phyloP scores from a whole-genome alignment of 1,140 invertebrate species.

The Tetramorium alpestre region DNA sequence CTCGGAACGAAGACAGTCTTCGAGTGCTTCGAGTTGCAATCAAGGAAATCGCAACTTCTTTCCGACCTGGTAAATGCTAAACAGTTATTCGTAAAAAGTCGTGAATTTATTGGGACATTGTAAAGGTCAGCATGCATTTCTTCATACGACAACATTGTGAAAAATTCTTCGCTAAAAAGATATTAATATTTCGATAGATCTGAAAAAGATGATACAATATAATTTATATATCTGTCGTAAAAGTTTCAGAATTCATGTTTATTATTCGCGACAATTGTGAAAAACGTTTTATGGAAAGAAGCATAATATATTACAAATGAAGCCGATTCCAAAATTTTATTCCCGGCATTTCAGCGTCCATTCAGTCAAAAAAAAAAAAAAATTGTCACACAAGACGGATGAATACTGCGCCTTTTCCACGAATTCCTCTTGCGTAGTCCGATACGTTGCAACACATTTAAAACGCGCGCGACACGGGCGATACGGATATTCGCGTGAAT shows the following conservation, averaged over 20 bases:
- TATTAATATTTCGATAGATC: not conserved
- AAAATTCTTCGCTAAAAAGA: not conserved
- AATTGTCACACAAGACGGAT: conserved; percentile 12
- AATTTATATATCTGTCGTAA: not conserved
- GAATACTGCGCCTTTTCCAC: not conserved
- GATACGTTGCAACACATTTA: not conserved
- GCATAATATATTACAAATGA: not conserved
- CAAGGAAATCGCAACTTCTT: not conserved
- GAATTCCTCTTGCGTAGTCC: conserved; percentile 7
- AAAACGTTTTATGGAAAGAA: not conserved
- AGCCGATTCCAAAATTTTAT: not conserved
- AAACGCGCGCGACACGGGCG: not conserved
- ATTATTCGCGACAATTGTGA: not conserved
- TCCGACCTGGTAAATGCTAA: not conserved
- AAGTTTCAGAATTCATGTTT: not conserved
- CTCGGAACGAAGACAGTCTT: not conserved
- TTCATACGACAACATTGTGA: not conserved
- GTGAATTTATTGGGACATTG: not conserved
- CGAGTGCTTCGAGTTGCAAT: not conserved
- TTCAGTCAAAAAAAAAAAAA: not conserved
- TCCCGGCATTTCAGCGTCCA: not conserved
- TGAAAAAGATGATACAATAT: not conserved
- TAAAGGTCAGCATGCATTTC: not conserved
- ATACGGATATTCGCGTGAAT: conserved; percentile 3
- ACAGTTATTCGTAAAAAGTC: not conserved